phyloP scores from a whole-genome alignment of 2,797 vertebrate species.

The Momotus momota region DNA sequence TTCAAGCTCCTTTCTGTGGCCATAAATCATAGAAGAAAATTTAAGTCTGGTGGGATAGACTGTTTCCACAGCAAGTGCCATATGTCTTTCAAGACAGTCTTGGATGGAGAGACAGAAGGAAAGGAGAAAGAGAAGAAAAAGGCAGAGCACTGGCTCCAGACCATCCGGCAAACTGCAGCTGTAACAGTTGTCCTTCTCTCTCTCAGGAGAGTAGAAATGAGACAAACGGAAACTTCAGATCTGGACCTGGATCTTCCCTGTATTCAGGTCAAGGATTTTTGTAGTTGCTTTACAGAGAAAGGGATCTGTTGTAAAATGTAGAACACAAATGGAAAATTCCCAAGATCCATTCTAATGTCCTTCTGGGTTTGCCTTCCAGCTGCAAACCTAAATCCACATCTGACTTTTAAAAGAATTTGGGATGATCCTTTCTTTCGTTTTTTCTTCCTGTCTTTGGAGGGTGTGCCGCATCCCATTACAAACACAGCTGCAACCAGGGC shows the following conservation, averaged over 20 bases:
- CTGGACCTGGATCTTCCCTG: background rate
- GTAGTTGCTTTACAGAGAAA: background rate
- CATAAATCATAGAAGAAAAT: background rate
- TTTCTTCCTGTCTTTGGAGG: background rate
- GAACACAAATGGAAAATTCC: conserved; percentile 5
- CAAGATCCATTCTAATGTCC: background rate
- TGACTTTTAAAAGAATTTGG: conserved; percentile 44
- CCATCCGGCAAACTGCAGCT: background rate
- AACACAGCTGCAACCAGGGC: background rate
- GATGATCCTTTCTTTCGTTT: background rate
- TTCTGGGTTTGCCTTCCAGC: background rate
- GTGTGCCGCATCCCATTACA: background rate
- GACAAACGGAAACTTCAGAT: background rate
- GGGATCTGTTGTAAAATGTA: background rate
- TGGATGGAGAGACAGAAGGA: background rate
- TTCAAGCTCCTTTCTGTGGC: background rate
- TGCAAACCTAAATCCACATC: background rate
- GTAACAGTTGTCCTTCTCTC: background rate
- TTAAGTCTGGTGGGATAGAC: background rate
- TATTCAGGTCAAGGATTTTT: background rate
- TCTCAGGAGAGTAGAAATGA: background rate
- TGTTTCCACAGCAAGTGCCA: background rate
- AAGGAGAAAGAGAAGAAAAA: background rate
- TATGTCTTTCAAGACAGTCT: background rate
- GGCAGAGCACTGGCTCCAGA: background rate